phyloP scores from a whole-genome alignment of 92 coral and sea anemone species.

The Zoanthus sociatus region DNA sequence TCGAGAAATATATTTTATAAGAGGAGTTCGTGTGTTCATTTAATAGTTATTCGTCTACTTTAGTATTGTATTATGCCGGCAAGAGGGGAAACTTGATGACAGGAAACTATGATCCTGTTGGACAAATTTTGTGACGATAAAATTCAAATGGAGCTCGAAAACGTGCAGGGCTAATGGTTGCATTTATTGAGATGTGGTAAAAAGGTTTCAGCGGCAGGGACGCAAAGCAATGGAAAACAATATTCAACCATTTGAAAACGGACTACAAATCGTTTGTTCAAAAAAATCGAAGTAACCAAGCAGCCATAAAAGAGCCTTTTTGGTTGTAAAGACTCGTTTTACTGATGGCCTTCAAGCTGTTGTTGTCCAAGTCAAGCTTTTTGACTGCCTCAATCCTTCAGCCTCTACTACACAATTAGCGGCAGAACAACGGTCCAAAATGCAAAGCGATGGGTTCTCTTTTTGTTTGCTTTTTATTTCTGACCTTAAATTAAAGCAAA shows the following conservation, averaged over 20 bases:
- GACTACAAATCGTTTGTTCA: slow-evolving; percentile 1
- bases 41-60: not conserved
- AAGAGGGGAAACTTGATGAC: not conserved
- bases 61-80: not conserved
- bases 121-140: slow-evolving; percentile 9
- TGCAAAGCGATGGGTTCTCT: slow-evolving; percentile 2
- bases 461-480: not conserved
- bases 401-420: slow-evolving; percentile 3
- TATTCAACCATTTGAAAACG: not conserved
- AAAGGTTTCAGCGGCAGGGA: slow-evolving; percentile 18
- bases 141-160: not conserved
- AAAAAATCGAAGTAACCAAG: slow-evolving; percentile 14
- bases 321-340: not conserved
- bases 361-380: slow-evolving; percentile 6
- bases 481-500: slow-evolving; percentile 2
- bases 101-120: slow-evolving; percentile 4
- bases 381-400: slow-evolving; percentile 14
- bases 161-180: slow-evolving; percentile 17
- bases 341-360: not conserved
- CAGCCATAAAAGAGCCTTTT: slow-evolving; percentile 15
- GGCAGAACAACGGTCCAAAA: not conserved
- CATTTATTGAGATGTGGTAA: not conserved
- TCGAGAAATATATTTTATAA: not conserved
- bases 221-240: slow-evolving; percentile 15
- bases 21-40: not conserved